These are phyloP conservation scores for Nemapogon koenigi DNA, from an alignment of 2,888 invertebrate species.

Conservation along the genomic window DNA sequence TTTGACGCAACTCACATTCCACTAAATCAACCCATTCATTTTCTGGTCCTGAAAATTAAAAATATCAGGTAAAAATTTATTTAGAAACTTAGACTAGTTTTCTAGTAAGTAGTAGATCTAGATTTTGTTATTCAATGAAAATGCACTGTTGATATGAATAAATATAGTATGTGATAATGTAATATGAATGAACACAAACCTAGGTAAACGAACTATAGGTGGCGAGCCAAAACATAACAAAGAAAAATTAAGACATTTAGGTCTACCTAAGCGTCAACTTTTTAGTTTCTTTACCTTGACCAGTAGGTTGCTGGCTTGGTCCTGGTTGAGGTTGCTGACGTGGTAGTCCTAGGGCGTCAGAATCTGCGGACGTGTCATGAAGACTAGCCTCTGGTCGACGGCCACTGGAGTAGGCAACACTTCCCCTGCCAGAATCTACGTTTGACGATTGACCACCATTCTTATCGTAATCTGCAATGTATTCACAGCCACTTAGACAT, in stretches of 20 bases:
- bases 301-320: slow-evolving; percentile 37
- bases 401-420: slow-evolving; percentile 80
- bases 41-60: slow-evolving; percentile 53
- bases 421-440: slow-evolving; percentile 81
- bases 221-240: too few species aligned
- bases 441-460: slow-evolving; percentile 77
- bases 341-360: slow-evolving; percentile 49
- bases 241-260: too few species aligned
- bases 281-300: too few species aligned
- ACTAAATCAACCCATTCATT: slow-evolving; percentile 85
- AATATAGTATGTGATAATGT: too few species aligned
- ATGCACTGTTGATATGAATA: too few species aligned
- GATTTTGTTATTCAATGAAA: too few species aligned
- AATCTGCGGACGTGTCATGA: slow-evolving; percentile 66
- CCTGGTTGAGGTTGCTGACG: slow-evolving; percentile 38
- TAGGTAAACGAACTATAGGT: too few species aligned
- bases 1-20: slow-evolving; percentile 79
- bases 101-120: too few species aligned
- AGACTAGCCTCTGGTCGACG: slow-evolving; percentile 62
- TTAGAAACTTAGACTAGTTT: too few species aligned
- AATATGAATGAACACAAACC: slow-evolving; percentile 25
- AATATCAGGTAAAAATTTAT: neutral
- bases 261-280: too few species aligned
- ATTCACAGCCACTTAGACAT: too few species aligned
- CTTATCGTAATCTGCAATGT: slow-evolving; percentile 73